Conservation (phyloP, 1,140 invertebrate species). For the Lasioglossum albipes region DNA sequence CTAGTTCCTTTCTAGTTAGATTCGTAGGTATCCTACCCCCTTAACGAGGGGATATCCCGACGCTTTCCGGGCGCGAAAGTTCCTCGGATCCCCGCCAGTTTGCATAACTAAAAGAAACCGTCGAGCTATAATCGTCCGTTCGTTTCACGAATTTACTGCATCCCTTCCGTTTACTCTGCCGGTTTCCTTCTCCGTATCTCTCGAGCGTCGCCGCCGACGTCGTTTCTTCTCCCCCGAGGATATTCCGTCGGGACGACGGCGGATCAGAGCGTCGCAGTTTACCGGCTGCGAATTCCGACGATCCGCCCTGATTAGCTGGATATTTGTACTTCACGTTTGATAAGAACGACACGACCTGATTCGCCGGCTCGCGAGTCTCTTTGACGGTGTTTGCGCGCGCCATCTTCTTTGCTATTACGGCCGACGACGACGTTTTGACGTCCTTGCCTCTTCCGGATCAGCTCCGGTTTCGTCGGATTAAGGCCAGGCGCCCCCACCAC, state of each 20-base stretch:
- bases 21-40: too few species aligned
- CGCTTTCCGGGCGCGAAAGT: constrained; percentile 8
- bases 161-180: constrained; percentile 25
- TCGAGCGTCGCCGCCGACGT: too few species aligned
- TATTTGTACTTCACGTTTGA: constrained; percentile 30
- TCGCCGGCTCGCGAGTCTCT: constrained; percentile 31
- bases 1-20: too few species aligned
- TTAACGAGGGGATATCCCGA: constrained; percentile 42
- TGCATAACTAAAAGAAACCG: constrained; percentile 52
- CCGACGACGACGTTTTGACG: neutral
- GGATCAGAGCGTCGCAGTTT: neutral
- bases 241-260: neutral
- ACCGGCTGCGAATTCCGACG: constrained; percentile 26
- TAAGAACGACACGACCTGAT: constrained; percentile 32
- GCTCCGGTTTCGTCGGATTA: too few species aligned
- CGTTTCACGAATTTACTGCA: constrained; percentile 37
- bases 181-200: neutral
- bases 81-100: constrained; percentile 25
- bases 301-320: constrained; percentile 32
- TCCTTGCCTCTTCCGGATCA: neutral
- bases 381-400: constrained; percentile 28
- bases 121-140: constrained; percentile 27
- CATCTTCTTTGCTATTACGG: neutral
- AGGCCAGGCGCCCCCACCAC: too few species aligned
- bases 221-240: neutral